Percentiles rank a stretch among this genome's conserved stretches.
Conservation (phyloP, 2,888 invertebrate species). For the Tiliacea citrago region DNA sequence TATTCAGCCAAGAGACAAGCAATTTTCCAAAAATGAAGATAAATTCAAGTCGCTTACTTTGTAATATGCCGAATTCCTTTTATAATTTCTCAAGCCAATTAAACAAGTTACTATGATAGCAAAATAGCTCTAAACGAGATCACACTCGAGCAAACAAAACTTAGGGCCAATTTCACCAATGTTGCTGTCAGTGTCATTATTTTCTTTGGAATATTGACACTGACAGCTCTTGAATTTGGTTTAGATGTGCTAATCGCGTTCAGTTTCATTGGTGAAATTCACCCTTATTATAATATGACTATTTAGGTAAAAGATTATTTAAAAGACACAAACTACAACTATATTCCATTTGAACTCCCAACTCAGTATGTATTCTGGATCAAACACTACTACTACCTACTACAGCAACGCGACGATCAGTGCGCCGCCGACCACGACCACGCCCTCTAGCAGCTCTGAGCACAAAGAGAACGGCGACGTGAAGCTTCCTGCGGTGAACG, state of each 20-base stretch:
- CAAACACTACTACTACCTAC: conserved; percentile 54
- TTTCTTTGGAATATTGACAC: too few relatives aligned
- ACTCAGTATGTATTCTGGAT: conserved; percentile 60
- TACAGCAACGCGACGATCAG: conserved; percentile 94
- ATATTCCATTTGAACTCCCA: conserved; percentile 51
- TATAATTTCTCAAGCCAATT: background rate
- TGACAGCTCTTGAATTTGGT: too few relatives aligned
- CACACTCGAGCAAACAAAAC: background rate
- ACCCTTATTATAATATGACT: too few relatives aligned
- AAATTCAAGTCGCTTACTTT: background rate
- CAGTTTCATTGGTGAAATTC: too few relatives aligned
- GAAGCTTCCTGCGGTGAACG: conserved; percentile 82
- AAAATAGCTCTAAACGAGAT: background rate
- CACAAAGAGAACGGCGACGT: conserved; percentile 87
- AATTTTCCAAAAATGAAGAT: background rate
- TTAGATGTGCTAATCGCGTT: too few relatives aligned
- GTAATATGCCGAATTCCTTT: background rate
- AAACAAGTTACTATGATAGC: background rate
- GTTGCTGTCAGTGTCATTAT: too few relatives aligned
- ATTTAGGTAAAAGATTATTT: too few relatives aligned
- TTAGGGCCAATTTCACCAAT: too few relatives aligned
- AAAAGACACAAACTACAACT: conserved; percentile 19
- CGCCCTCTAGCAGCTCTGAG: conserved; percentile 73
- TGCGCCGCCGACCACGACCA: conserved; percentile 92
- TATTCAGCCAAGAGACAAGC: background rate